These are phyloP conservation scores for Uria lomvia DNA, from an alignment of 2,113 vertebrate genomes.

Conservation along the genomic window DNA sequence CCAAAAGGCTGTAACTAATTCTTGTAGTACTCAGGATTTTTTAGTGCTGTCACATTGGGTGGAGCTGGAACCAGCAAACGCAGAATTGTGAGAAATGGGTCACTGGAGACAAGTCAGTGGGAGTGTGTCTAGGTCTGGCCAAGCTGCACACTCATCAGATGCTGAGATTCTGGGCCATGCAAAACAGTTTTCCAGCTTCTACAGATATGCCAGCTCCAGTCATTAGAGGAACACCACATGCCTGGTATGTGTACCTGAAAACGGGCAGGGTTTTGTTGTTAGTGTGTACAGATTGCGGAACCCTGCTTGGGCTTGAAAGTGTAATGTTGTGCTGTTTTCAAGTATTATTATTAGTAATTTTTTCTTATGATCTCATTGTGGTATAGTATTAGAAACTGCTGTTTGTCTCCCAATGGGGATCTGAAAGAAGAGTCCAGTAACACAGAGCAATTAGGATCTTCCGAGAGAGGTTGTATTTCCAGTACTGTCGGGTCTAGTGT, in stretches of 20 bases:
- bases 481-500: too few relatives aligned
- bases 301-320: neutral
- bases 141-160: neutral
- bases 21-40: neutral
- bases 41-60: neutral
- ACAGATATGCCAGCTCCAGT: neutral
- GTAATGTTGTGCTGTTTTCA: neutral
- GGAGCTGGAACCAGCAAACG: neutral
- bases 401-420: neutral
- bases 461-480: neutral
- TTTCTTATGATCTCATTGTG: neutral
- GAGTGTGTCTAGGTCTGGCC: neutral
- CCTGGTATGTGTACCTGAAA: neutral
- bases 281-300: neutral
- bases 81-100: neutral
- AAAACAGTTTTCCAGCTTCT: neutral
- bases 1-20: neutral
- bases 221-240: neutral
- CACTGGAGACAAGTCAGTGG: neutral
- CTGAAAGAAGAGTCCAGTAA: neutral
- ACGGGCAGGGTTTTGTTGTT: neutral
- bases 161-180: neutral
- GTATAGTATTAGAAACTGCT: neutral
- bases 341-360: neutral
- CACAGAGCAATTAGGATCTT: neutral